A percentile compares a stretch with the other conserved stretches of the same genome.
phyloP scores from a whole-genome alignment of 2,888 invertebrate species.

The Nomada hirtipes region DNA sequence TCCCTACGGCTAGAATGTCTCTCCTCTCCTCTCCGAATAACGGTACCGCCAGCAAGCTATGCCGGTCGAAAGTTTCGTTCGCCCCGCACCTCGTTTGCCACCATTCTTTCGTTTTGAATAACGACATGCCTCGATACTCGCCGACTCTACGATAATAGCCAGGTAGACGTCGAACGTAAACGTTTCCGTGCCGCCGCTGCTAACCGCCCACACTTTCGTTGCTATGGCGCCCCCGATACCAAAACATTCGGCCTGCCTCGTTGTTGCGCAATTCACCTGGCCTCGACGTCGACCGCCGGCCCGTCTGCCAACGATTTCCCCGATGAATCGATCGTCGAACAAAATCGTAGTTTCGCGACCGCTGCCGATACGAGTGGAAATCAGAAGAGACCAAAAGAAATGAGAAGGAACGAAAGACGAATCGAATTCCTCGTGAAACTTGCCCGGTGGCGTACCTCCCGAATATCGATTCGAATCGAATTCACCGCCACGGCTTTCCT shows the following conservation, averaged over 20 bases:
- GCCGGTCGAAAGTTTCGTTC: constrained; percentile 87
- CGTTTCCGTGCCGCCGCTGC: neutral
- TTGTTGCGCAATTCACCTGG: neutral
- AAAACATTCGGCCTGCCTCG: constrained; percentile 47
- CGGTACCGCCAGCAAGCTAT: constrained; percentile 75
- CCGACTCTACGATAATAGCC: neutral
- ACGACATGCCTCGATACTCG: constrained; percentile 88
- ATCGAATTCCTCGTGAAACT: too few relatives aligned
- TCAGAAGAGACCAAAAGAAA: too few relatives aligned
- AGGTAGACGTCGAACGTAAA: neutral
- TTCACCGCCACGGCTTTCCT: neutral
- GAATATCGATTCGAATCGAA: neutral
- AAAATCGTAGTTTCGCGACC: too few relatives aligned
- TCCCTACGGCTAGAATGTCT: constrained; percentile 91
- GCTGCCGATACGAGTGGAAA: too few relatives aligned
- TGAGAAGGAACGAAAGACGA: too few relatives aligned
- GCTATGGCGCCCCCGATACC: constrained; percentile 40
- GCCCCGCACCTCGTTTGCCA: constrained; percentile 92
- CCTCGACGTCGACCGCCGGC: neutral
- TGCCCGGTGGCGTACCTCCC: too few relatives aligned
- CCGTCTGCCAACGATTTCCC: too few relatives aligned
- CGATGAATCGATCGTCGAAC: too few relatives aligned
- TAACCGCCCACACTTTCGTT: constrained; percentile 27
- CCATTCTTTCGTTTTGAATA: constrained; percentile 96
- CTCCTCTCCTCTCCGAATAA: constrained; percentile 70